phyloP scores from a whole-genome alignment of 2,797 vertebrate species.

The Lacerta agilis region DNA sequence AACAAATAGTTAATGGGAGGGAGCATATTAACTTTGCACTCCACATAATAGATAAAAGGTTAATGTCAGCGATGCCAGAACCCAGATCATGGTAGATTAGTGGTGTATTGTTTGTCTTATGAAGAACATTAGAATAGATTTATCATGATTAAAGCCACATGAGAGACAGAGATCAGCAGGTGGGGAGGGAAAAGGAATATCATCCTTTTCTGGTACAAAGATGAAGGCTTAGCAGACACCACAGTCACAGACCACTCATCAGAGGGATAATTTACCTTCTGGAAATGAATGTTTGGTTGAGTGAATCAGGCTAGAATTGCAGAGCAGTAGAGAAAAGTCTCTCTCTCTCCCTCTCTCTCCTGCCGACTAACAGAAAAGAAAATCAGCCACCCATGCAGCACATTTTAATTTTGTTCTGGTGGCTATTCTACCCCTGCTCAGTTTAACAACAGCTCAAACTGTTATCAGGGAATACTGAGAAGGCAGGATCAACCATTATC shows the following conservation, averaged over 20 bases:
- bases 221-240: constrained; percentile 50
- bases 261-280: constrained; percentile 55
- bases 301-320: constrained; percentile 40
- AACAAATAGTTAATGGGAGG: constrained; percentile 69
- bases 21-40: constrained; percentile 66
- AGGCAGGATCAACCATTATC: constrained; percentile 1
- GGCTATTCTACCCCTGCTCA: constrained; percentile 2
- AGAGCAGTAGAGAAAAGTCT: constrained; percentile 40
- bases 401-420: constrained; percentile 52
- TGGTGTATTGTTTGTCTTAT: constrained; percentile 74
- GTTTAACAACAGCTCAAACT: constrained; percentile 42
- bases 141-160: constrained; percentile 68
- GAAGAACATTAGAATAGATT: constrained; percentile 76
- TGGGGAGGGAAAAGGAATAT: constrained; percentile 48
- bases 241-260: constrained; percentile 52
- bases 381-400: constrained; percentile 42
- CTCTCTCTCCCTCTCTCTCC: constrained; percentile 32
- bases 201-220: constrained; percentile 41
- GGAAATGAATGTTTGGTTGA: constrained; percentile 50
- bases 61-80: constrained; percentile 66
- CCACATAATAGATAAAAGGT: constrained; percentile 73
- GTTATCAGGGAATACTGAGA: not conserved
- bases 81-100: constrained; percentile 76
- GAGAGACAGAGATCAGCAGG: constrained; percentile 34
- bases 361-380: constrained; percentile 52